Conservation (phyloP, 2,797 vertebrate genomes). For the Clamator glandarius region DNA sequence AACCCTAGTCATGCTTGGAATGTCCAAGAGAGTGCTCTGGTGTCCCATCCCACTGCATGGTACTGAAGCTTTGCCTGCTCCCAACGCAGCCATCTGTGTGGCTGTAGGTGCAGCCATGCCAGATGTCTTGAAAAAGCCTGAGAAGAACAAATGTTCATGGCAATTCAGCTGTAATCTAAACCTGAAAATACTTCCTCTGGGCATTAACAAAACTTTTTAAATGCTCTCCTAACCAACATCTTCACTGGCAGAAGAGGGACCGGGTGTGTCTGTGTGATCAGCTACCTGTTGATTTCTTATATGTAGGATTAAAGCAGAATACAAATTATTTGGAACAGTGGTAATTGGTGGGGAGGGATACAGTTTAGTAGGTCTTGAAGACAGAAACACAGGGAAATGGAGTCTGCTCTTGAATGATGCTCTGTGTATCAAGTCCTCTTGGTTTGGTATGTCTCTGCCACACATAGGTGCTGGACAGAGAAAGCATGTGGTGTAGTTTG, state of each 20-base stretch:
- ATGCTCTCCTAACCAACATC: neutral
- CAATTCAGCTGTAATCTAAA: neutral
- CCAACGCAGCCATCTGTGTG: neutral
- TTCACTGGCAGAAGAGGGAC: neutral
- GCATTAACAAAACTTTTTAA: neutral
- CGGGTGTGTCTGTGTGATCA: neutral
- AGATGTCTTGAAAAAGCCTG: neutral
- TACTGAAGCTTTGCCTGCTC: neutral
- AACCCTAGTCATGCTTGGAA: neutral
- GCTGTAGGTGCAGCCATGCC: neutral
- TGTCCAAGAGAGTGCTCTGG: neutral
- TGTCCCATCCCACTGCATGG: neutral
- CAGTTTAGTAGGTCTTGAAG: neutral
- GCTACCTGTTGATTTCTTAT: too few species aligned
- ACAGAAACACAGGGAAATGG: neutral
- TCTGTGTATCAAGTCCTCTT: neutral
- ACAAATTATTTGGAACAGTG: neutral
- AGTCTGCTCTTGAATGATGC: neutral
- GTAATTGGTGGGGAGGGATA: neutral
- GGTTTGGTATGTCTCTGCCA: rapidly evolving
- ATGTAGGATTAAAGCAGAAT: neutral
- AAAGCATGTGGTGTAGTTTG: neutral
- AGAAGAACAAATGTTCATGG: neutral
- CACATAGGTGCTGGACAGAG: neutral
- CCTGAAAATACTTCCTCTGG: neutral